phyloP scores from a whole-genome alignment of 2,113 vertebrate genomes.

The Pelodiscus sinensis region DNA sequence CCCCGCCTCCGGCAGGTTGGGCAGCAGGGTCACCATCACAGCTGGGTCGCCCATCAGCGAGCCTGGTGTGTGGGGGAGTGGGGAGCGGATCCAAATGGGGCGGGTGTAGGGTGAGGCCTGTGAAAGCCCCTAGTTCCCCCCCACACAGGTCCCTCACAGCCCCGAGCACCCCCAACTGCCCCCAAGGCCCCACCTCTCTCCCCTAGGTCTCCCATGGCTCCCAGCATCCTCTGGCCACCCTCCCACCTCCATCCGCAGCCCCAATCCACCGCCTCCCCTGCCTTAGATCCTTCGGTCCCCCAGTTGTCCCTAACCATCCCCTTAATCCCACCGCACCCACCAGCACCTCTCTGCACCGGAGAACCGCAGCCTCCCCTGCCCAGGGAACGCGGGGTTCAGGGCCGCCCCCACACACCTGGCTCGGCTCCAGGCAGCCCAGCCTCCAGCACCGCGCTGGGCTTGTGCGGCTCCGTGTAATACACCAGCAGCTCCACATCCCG shows the following conservation, averaged over 20 bases:
- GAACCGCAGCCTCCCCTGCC: no score
- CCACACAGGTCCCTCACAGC: no score
- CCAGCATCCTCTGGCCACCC: no score
- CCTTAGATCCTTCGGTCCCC: no score
- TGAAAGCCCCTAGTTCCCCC: background rate
- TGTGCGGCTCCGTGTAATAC: constrained; percentile 80
- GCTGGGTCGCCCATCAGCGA: constrained; percentile 81
- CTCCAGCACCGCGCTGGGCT: constrained; percentile 82
- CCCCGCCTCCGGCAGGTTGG: constrained; percentile 75
- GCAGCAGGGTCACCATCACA: constrained; percentile 86
- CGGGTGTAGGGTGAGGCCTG: no score
- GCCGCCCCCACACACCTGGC: constrained; percentile 64
- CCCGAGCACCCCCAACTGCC: no score
- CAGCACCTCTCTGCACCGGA: background rate
- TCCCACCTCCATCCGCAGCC: no score
- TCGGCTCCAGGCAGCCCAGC: constrained; percentile 55
- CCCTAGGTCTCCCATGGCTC: no score
- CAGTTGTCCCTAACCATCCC: background rate
- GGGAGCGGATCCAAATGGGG: background rate
- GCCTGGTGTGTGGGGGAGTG: constrained; percentile 57
- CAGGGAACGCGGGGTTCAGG: background rate
- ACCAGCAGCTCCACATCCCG: constrained; percentile 83
- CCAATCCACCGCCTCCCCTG: no score
- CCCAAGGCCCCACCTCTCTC: no score
- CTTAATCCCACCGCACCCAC: background rate